phyloP scores from a whole-genome alignment of 2,113 vertebrate species.

The Herpetotheres cachinnans region DNA sequence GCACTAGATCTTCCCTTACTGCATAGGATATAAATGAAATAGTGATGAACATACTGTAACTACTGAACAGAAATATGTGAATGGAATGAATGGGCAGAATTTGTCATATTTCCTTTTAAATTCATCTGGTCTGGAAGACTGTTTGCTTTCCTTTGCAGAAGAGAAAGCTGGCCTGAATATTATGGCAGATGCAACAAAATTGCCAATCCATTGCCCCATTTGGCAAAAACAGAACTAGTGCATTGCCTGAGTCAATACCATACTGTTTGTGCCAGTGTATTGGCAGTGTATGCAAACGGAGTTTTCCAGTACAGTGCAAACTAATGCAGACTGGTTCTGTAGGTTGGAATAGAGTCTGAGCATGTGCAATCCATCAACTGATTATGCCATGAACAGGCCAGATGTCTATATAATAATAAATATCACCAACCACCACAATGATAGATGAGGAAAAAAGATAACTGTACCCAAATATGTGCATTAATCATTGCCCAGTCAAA shows the following conservation, averaged over 20 bases:
- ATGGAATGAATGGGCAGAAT: background rate
- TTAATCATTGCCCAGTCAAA: background rate
- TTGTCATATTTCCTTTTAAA: background rate
- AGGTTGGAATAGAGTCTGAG: background rate
- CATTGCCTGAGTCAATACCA: background rate
- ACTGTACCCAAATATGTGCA: background rate
- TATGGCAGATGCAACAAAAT: background rate
- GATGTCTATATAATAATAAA: background rate
- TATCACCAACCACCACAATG: background rate
- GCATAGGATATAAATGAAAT: background rate
- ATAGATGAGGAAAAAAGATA: background rate
- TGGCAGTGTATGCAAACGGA: background rate
- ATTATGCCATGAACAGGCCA: background rate
- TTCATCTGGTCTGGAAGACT: background rate
- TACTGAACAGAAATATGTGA: background rate
- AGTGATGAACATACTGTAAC: background rate
- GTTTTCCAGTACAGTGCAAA: background rate
- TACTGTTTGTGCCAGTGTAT: background rate
- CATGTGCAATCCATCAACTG: background rate
- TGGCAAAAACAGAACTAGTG: background rate
- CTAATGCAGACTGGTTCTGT: background rate
- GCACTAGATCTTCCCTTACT: background rate
- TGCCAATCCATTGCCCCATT: background rate
- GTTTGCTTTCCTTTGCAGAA: background rate
- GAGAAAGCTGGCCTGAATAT: background rate